Evolutionary conservation across 2,113 vertebrate species (phyloP), one percentile per base, ranked within the genome.

Genomic region (Sisor rabdophorus): DNA sequence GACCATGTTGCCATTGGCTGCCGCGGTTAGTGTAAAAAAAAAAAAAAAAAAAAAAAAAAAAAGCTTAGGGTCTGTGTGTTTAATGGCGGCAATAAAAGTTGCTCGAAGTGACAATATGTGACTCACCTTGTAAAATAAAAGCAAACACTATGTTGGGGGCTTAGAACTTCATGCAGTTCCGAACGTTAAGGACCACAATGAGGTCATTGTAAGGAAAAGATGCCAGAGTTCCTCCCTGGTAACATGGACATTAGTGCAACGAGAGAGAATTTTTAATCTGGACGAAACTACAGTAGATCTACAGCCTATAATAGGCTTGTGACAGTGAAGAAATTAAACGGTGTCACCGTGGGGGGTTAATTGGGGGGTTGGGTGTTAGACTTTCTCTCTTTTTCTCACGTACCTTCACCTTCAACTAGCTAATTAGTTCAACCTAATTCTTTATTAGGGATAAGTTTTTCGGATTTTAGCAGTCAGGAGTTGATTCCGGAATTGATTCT

Each of bases 1-100:
- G 74, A 75, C 69, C 48, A 79, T n/a, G 79, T 65, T 76, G 71
- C 74, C 52, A 79, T 52, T 80, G 74, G 77, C 47, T 71, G 50
- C 61, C 63, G 70, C 6, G 70, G 65, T 65, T 58, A 30, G 63
- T 69, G 60, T 79, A 48, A 56, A 76, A 44, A 36, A 36, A 36
- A 36, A 2, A 24, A 76, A 30, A n/a, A n/a, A n/a, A n/a, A n/a
- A n/a, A n/a, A n/a, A n/a, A n/a, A n/a, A n/a, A n/a, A n/a, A n/a
- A n/a, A 24, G 36, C 36, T 55, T 68, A 63, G 55, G 32, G 50
- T 19, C 6, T 73, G 50, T 58, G 63, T 61, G 26, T 78, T 75
- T 47, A 55, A 68, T 20, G 24, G 30, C 9, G 30, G 36, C 47
- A 71, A 67, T 75, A 48, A 71, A 56, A 55, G 15, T 36, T 16